Conservation (phyloP, 2,113 vertebrate species). For the Trogon melanurus region DNA sequence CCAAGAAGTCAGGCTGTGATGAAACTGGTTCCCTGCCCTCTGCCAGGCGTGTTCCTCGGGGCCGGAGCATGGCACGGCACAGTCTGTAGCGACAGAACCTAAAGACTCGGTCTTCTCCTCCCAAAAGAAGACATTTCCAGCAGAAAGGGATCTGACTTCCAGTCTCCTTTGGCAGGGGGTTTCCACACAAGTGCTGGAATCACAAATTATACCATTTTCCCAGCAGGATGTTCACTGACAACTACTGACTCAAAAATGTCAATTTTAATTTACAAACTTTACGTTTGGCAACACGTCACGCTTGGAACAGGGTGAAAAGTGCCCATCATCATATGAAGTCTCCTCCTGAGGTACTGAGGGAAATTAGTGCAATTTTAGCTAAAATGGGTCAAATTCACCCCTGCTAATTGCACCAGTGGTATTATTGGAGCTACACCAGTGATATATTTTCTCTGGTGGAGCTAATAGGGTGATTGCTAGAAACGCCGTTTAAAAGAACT, state of each 20-base stretch:
- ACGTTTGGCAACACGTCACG: conserved; percentile 27
- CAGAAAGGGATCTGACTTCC: not conserved
- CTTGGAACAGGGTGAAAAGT: conserved; percentile 20
- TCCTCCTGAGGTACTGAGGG: not conserved
- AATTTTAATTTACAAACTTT: conserved; percentile 32
- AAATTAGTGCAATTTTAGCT: not conserved
- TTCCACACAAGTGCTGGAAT: not conserved
- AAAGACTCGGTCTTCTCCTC: not conserved
- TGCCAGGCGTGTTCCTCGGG: not conserved
- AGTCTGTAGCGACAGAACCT: not conserved
- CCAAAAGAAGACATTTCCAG: not conserved
- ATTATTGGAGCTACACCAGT: not conserved
- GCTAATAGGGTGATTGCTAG: not conserved
- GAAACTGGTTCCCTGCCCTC: not conserved
- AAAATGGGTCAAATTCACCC: not conserved
- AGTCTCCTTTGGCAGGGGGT: not conserved
- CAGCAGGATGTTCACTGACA: not conserved
- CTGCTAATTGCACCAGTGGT: not conserved
- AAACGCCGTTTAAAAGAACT: not conserved
- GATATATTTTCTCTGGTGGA: not conserved
- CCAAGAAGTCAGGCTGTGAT: not conserved
- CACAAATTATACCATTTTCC: not conserved
- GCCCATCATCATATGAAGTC: not conserved
- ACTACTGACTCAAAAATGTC: not conserved
- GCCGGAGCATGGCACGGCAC: not conserved